Evolutionary conservation across 2,113 vertebrate genomes (phyloP), one percentile per base, ranked within the genome.

Genomic region (Tenebrosternarchus preto): DNA sequence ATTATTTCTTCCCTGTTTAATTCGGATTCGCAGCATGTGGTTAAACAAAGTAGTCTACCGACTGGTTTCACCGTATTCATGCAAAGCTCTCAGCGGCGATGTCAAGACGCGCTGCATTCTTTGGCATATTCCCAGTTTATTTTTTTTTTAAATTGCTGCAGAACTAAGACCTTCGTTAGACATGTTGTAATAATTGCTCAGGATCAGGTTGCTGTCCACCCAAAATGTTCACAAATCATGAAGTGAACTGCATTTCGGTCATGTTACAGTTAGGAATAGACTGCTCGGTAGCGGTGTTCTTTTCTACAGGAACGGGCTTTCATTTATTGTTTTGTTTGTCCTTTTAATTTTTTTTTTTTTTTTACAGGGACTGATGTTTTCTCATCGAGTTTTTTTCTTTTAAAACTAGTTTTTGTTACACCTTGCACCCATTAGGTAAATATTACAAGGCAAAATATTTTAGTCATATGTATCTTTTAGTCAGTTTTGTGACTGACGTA

Each of bases 21-120:
- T 87, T 85, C 75, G 61, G 60, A 75, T 73, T 80, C 80, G 1
- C 85, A 85, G 85, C 83, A 70, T 83, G 85, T 55, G 81, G 76
- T 84, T 76, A 79, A 82, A 76, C 79, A 86, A 85, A 73, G 76
- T 77, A 73, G 60, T 27, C 67, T 80, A 46, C 33, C 55, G n/a
- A 50, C 43, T 7, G 43, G 43, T 50, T 50, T 50, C 43, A 50
- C 43, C 43, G 43, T 69, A 68, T 77, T 77, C 71, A 43, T 83
- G 80, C 77, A 80, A 84, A 82, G 82, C 73, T 67, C 69, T 77
- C 80, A 82, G 77, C 73, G 66, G 59, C 72, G 29, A 50, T 72
- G 33, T 56, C 71, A 83, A 50, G 27, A 50, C 43, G 43, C 9
- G 66, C 36, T 63, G 63, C 64, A 80, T 73, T 72, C 69, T 78